Evolutionary conservation across 2,888 invertebrate genomes (phyloP).

Genomic region (Caenorhabditis sp.): DNA sequence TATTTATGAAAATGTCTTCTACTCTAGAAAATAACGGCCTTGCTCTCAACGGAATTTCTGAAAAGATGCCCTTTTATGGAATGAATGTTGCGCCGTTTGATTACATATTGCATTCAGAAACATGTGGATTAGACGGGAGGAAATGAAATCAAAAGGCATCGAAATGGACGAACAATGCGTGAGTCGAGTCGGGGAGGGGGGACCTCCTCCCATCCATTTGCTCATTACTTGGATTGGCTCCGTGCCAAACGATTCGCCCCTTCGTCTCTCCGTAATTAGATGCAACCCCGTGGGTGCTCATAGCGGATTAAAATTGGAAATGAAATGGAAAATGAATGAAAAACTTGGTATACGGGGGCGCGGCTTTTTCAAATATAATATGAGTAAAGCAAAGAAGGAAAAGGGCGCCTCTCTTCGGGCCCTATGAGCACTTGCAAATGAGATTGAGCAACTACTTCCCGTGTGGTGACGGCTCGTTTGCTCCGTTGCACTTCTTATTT

Average conservation of each 20-base stretch:
- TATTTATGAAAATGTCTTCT: too few relatives aligned
- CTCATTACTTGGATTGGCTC: slow-evolving; percentile 49
- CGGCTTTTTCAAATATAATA: slow-evolving; percentile 25
- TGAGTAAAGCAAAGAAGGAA: slow-evolving; percentile 18
- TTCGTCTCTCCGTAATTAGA: slow-evolving; percentile 45
- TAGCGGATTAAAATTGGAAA: slow-evolving; percentile 20
- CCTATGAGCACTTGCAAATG: slow-evolving; percentile 32
- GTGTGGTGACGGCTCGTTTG: slow-evolving; percentile 22
- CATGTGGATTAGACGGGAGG: slow-evolving; percentile 22
- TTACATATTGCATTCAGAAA: slow-evolving; percentile 28
- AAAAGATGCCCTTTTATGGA: slow-evolving; percentile 6
- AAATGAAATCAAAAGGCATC: slow-evolving; percentile 49
- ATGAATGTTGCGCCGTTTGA: slow-evolving; percentile 10
- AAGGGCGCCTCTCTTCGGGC: slow-evolving; percentile 1
- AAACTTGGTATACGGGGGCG: not conserved
- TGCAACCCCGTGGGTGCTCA: slow-evolving; percentile 31
- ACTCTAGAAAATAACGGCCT: not conserved
- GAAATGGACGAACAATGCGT: slow-evolving; percentile 41
- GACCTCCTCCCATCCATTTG: slow-evolving; percentile 29
- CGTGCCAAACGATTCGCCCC: slow-evolving; percentile 19
- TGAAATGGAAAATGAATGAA: slow-evolving; percentile 29
- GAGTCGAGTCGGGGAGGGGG: slow-evolving; percentile 5
- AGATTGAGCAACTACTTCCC: slow-evolving; percentile 43
- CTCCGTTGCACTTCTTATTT: slow-evolving; percentile 50
- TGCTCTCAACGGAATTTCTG: not conserved